Evolutionary conservation across 1,140 invertebrate genomes (phyloP).

Genomic region (Tribolium castaneum): DNA sequence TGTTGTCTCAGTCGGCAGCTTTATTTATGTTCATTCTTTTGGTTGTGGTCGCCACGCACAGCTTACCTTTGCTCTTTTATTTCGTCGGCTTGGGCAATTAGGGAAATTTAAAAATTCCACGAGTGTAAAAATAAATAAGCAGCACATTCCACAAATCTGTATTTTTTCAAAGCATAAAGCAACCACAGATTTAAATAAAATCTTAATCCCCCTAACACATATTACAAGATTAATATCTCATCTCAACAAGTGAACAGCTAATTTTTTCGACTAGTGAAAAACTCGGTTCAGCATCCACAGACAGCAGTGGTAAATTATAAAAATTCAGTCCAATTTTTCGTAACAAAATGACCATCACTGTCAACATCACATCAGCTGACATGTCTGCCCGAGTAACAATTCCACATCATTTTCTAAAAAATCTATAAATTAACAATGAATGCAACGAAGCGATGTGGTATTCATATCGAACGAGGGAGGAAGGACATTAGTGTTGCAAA

Average conservation of each 20-base stretch:
- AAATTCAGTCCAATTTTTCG: no score
- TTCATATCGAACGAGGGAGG: constrained; percentile 1
- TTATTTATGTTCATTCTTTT: neutral
- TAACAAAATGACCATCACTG: neutral
- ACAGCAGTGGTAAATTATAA: no score
- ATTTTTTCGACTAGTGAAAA: no score
- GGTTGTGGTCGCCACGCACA: neutral
- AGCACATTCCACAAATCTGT: neutral
- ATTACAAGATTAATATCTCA: neutral
- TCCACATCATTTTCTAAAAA: neutral
- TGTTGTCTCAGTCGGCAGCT: neutral
- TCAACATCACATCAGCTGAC: neutral
- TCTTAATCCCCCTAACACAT: neutral
- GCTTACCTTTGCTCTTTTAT: neutral
- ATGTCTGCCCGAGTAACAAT: neutral
- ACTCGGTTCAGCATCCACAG: no score
- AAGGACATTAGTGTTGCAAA: constrained; percentile 39
- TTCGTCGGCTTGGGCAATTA: neutral
- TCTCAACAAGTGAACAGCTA: no score
- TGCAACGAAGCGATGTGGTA: constrained; percentile 18
- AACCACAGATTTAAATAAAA: neutral
- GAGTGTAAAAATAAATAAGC: neutral
- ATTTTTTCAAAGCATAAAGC: neutral
- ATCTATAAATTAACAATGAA: constrained; percentile 27
- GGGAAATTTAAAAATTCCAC: neutral